Base-by-base conservation (phyloP, 1,140 invertebrate species). In the Sycophaga agraensis region DNA sequence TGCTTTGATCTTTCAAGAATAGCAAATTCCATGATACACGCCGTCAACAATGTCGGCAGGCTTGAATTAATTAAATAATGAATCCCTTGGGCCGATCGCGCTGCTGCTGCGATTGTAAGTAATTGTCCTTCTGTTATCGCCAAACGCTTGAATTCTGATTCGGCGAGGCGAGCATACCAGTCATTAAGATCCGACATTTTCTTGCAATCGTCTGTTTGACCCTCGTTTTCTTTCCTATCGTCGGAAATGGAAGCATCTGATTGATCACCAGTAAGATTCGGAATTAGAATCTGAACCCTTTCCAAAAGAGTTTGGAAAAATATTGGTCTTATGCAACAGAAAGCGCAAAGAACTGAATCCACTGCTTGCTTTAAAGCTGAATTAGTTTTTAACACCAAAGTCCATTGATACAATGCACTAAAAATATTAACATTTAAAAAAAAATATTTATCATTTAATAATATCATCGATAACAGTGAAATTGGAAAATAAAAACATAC, bases 281-380 rank as follows among this genome's bases (percentile, higher is more conserved):
- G 79, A 22, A 86, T 80, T 1, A 87, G 82, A 17, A 93, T 87
- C 55, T 87, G 87, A 72, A 94, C 86, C 71, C 86, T 87, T 68
- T 88, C 84, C 19, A 95, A 73, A 8, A 95, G 75, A 60, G 87
- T 82, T 21, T 85, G 86, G 66, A 93, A 94, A 19, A 91, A 79
- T 43, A 88, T 85, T 0, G 92, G 89, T 63, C 87, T 85, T 26
- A 93, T 90, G 73, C 89, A 90, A 73, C 92, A 96, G 64, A 94
- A 83, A 1, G 92, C 88, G 71, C 93, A 96, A 12, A 96, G 75
- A 5, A 93, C 84, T 68, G 88, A 83, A 73, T 91, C 91, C 1
- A 94, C 80, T 1, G 92, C 85, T 70, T 87, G 86, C 79, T 95
- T 96, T 39, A 95, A 77, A 1, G 88, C 84, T 22, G 86, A 85